A percentile compares a stretch with the other conserved stretches of the same genome.
Conservation (phyloP, 2,888 invertebrate species). For the Tinea pellionella region DNA sequence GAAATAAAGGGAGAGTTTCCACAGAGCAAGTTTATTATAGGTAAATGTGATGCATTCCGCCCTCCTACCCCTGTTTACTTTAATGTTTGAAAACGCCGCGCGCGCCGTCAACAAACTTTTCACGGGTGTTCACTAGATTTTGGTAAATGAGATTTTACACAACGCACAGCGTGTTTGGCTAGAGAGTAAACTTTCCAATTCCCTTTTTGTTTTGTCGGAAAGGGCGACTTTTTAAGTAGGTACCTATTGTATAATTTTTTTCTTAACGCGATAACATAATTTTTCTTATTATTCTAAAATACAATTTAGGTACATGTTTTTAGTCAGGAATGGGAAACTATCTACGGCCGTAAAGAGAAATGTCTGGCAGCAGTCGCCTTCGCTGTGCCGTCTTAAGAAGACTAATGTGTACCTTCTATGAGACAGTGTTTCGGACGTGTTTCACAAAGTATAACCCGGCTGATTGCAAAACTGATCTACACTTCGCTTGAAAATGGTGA, state of each 20-base stretch:
- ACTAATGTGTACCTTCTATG: no score
- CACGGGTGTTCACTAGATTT: slow-evolving; percentile 29
- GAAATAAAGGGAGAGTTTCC: slow-evolving; percentile 44
- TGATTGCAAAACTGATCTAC: no score
- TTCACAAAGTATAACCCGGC: no score
- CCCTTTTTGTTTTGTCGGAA: slow-evolving; percentile 16
- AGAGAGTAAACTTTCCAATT: slow-evolving; percentile 31
- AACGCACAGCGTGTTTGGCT: slow-evolving; percentile 31
- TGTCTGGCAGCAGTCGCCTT: no score
- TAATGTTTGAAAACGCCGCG: slow-evolving; percentile 29
- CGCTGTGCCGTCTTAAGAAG: no score
- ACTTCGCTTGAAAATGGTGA: no score
- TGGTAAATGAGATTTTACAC: slow-evolving; percentile 41
- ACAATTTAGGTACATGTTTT: no score
- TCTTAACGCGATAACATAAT: neutral
- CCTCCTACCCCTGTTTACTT: slow-evolving; percentile 34
- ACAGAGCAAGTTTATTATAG: slow-evolving; percentile 37
- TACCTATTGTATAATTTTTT: neutral
- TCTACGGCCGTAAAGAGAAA: no score
- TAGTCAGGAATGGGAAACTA: neutral
- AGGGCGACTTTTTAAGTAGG: slow-evolving; percentile 1
- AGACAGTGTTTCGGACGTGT: no score
- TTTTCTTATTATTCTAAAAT: no score
- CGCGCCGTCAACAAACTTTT: slow-evolving; percentile 19
- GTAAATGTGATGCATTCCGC: slow-evolving; percentile 35